phyloP scores from a whole-genome alignment of 2,113 vertebrate species.

The Myotis lucifugus region DNA sequence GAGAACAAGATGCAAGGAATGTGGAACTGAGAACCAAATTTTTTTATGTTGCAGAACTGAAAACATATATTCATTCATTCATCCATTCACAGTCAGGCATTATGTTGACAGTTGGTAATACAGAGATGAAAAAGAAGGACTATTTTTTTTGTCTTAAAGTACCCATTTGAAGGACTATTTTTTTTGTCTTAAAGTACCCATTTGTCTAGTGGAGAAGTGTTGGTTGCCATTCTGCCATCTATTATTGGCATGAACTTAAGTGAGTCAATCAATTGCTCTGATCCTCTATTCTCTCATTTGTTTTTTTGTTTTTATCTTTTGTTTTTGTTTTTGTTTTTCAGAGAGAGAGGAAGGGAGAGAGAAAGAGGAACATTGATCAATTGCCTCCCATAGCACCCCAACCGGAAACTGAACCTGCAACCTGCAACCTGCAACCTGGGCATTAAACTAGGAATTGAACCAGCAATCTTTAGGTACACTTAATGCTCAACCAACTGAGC shows the following conservation, averaged over 20 bases:
- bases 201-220: not conserved
- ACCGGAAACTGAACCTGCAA: no score
- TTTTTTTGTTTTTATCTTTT: no score
- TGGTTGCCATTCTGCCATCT: not conserved
- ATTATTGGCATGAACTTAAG: not conserved
- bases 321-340: no score
- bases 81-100: not conserved
- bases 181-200: not conserved
- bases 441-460: no score
- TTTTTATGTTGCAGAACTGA: slow-evolving; percentile 12
- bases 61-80: not conserved
- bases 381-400: no score
- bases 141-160: not conserved
- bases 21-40: not conserved
- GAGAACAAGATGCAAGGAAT: not conserved
- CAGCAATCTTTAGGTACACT: no score
- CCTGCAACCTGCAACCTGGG: no score
- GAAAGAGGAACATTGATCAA: no score
- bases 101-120: not conserved
- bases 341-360: no score
- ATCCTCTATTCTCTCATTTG: not conserved
- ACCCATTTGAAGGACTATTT: no score
- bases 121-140: not conserved
- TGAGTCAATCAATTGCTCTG: not conserved
- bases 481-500: no score